A percentile compares a stretch with the other conserved stretches of the same genome.
phyloP scores from a whole-genome alignment of 2,888 invertebrate genomes.

The Apotomis capreana region DNA sequence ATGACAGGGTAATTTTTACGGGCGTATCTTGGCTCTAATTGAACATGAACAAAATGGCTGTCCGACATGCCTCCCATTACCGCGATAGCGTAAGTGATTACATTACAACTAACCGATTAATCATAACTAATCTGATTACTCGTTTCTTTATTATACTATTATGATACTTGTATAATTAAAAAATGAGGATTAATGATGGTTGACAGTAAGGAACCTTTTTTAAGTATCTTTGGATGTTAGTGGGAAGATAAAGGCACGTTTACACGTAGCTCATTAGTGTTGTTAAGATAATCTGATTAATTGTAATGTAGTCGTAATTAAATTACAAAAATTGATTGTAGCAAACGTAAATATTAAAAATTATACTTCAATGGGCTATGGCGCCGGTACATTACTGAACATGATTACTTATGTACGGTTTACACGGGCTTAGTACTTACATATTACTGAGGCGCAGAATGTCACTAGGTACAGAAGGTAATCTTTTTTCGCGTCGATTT shows the following conservation, averaged over 20 bases:
- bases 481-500: too few relatives aligned
- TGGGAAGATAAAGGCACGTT: slow-evolving; percentile 1
- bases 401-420: neutral
- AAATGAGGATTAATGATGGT: neutral
- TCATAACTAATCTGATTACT: slow-evolving; percentile 12
- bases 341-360: too few relatives aligned
- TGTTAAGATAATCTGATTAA: neutral
- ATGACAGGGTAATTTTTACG: slow-evolving; percentile 14
- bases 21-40: slow-evolving; percentile 22
- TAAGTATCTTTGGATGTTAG: neutral
- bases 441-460: too few relatives aligned
- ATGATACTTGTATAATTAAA: neutral
- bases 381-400: neutral
- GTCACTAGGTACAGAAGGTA: too few relatives aligned
- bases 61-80: slow-evolving; percentile 7
- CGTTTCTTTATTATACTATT: neutral
- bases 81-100: slow-evolving; percentile 28
- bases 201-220: neutral
- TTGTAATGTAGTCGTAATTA: neutral
- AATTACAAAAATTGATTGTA: neutral
- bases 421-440: neutral
- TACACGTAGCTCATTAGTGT: slow-evolving; percentile 1
- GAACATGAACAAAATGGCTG: slow-evolving; percentile 22
- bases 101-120: slow-evolving; percentile 31
- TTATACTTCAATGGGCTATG: neutral